A percentile compares a stretch with the other conserved stretches of the same genome.
Conservation (phyloP, 23 tunicate genomes). For the Ascidia mentula region DNA sequence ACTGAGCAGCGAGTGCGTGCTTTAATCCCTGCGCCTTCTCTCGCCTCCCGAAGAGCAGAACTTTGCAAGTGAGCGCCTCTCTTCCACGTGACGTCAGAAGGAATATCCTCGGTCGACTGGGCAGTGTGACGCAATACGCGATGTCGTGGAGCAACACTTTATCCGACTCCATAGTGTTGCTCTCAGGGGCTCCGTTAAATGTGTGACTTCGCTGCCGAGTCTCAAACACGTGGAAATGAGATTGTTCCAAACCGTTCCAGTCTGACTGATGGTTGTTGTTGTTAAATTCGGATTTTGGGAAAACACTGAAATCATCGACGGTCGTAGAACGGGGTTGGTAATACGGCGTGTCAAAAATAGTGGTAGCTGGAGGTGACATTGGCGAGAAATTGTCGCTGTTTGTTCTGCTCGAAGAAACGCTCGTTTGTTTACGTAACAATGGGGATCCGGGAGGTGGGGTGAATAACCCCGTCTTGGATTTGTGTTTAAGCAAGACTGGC, state of each 20-base stretch:
- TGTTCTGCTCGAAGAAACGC: constrained; percentile 2
- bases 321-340: neutral
- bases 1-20: constrained; percentile 52
- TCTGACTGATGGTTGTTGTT: neutral
- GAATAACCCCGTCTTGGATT: neutral
- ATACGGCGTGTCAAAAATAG: constrained; percentile 6
- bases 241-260: neutral
- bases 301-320: neutral
- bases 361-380: neutral
- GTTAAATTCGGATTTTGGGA: neutral
- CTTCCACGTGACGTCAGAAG: constrained; percentile 65
- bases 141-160: constrained; percentile 56
- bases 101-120: constrained; percentile 46
- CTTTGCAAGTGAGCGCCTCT: constrained; percentile 52
- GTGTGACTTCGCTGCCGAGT: constrained; percentile 17
- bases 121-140: constrained; percentile 77
- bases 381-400: constrained; percentile 5
- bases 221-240: neutral
- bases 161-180: neutral
- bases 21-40: constrained; percentile 66
- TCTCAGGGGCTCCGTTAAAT: neutral
- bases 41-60: constrained; percentile 35
- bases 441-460: constrained; percentile 1
- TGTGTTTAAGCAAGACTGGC: constrained; percentile 1
- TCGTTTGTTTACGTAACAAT: neutral